Conservation (phyloP, 2,113 vertebrate genomes). For the Lycocorax pyrrhopterus region DNA sequence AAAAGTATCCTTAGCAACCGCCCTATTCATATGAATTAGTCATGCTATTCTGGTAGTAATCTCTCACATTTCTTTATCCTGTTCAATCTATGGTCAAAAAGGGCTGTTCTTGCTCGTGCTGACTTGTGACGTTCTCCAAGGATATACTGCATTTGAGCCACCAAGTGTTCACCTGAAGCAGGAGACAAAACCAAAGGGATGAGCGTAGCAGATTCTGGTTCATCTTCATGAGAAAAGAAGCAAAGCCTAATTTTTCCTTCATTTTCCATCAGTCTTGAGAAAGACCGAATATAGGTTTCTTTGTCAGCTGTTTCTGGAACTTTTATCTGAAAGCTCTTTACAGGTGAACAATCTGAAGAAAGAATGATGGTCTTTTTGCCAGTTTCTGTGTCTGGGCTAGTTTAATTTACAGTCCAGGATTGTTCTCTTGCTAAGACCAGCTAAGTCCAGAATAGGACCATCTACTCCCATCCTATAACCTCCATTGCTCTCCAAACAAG, state of each 20-base stretch:
- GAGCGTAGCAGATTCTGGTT: not conserved
- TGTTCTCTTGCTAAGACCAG: not conserved
- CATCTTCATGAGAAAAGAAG: not conserved
- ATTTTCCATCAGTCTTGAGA: not conserved
- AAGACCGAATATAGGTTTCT: accelerated
- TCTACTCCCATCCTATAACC: not conserved
- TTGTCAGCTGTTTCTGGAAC: not conserved
- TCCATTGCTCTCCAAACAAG: not conserved
- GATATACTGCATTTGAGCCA: not conserved
- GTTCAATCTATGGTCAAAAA: not conserved
- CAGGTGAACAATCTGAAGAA: not conserved
- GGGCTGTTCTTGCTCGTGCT: accelerated
- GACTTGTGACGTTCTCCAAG: not conserved
- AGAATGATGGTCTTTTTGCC: not conserved
- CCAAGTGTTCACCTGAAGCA: not conserved
- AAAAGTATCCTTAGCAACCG: not conserved
- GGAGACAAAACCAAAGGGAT: not conserved
- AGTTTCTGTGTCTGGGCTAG: not conserved
- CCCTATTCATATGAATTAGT: not conserved
- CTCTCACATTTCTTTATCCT: not conserved
- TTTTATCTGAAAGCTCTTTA: not conserved
- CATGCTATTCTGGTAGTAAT: not conserved
- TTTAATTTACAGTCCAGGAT: not conserved
- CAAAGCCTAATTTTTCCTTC: not conserved
- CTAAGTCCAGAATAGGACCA: accelerated